Conservation (phyloP, 2,797 vertebrate genomes). For the Helarctos malayanus region DNA sequence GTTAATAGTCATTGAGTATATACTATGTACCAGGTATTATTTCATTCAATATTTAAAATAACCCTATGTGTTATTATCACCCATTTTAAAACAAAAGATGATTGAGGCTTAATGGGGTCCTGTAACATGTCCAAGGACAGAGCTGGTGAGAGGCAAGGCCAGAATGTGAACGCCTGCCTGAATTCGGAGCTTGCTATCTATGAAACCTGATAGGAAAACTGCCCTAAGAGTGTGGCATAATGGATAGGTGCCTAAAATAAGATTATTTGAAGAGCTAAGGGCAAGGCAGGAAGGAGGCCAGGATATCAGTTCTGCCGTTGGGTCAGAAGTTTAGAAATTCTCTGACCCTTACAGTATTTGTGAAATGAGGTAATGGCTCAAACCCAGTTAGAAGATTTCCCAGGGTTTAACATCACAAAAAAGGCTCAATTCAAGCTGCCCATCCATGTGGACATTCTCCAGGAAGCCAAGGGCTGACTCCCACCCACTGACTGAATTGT, state of each 20-base stretch:
- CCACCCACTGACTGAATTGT: too few relatives aligned
- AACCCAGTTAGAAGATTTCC: neutral
- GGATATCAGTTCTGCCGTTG: neutral
- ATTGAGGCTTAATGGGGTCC: too few relatives aligned
- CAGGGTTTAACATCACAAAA: neutral
- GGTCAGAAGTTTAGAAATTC: neutral
- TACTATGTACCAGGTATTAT: neutral
- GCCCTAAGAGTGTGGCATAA: neutral
- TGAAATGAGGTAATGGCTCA: conserved; percentile 3
- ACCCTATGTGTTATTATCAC: neutral
- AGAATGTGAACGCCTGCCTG: neutral
- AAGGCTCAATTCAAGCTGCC: neutral
- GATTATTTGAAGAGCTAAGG: neutral
- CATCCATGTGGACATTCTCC: neutral
- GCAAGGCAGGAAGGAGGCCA: neutral
- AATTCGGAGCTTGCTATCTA: neutral
- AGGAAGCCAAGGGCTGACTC: neutral
- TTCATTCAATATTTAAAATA: neutral
- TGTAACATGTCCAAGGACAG: neutral
- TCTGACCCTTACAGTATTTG: neutral
- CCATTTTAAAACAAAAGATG: neutral
- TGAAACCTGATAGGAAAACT: neutral
- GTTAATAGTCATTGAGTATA: neutral
- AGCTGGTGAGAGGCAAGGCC: neutral
- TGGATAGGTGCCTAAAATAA: neutral